Evolutionary conservation across 2,113 vertebrate genomes (phyloP).

Genomic region (Hippocampus abdominalis): DNA sequence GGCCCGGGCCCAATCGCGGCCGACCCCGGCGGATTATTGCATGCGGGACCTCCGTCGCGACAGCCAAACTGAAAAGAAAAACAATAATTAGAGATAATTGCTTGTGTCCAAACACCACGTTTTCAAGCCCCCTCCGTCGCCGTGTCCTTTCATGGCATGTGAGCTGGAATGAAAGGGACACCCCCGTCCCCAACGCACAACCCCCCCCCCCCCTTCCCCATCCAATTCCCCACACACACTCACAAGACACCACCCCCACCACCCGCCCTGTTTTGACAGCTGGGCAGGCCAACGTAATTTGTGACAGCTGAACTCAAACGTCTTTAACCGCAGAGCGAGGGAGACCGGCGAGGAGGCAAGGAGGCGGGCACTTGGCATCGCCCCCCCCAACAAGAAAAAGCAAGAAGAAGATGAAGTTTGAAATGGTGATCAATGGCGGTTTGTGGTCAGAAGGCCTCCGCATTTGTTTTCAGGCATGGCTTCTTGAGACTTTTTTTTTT

Average conservation of each 20-base stretch:
- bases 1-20: conserved; percentile 85
- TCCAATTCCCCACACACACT: background rate
- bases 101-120: conserved; percentile 99
- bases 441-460: too few relatives aligned
- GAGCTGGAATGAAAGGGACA: conserved; percentile 98
- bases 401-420: conserved; percentile 19
- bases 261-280: conserved; percentile 95
- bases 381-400: conserved; percentile 19
- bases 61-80: conserved; percentile 99
- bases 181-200: conserved; percentile 61
- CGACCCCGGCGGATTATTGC: conserved; percentile 91
- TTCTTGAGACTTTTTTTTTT: too few relatives aligned
- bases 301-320: conserved; percentile 91
- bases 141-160: conserved; percentile 85
- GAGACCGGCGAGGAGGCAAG: conserved; percentile 35
- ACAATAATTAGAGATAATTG: conserved; percentile 99
- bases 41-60: conserved; percentile 93
- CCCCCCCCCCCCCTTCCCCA: too few relatives aligned
- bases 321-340: conserved; percentile 74
- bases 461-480: too few relatives aligned
- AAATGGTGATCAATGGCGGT: background rate
- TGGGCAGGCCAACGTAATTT: conserved; percentile 93
- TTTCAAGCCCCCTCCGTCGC: conserved; percentile 80
- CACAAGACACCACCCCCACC: background rate
- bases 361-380: conserved; percentile 11